Base-by-base conservation (phyloP, 2,888 invertebrate species). In the Limnephilus marmoratus region DNA sequence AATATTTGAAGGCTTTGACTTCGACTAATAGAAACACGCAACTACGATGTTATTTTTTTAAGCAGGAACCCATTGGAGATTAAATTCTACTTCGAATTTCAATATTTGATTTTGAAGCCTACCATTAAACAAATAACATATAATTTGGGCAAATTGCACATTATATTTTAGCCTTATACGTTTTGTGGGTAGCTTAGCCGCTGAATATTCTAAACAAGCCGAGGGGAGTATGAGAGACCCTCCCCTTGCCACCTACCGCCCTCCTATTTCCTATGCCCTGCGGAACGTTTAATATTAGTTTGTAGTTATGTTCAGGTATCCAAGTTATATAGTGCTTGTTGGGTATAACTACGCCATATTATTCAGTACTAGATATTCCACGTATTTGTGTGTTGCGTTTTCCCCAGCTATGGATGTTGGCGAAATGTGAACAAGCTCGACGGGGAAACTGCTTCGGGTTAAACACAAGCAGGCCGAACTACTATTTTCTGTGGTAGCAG, bases 231-330 rank as follows among this genome's bases (percentile, higher is more conserved):
- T 18, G 53, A 7, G 68, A 68, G 2, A 18, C 9, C 68, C n/a
- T n/a, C 68, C 68, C 11, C 24, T 68, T 68, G 24, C 68, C 24
- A 9, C 68, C 68, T 68, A 1, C 24, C 24, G 68, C 68, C 68
- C 24, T 53, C 53, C 53, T 53, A 53, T 53, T 53, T 53, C 90
- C 81, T n/a, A n/a, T 68, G 68, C 68, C 68, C 92, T 83, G 85
- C 91, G 91, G 92, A 91, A 85, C 90, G 86, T 81, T 92, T 90
- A 91, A 91, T 91, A 92, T 92, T 91, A 92, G 91, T 92, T 92
- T 90, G 91, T 91, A 92, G 92, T 92, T 92, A 90, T 81, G 86
- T 92, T 91, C 92, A 92, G 92, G 92, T 92, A 92, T 90, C 92
- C 37, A 87, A 87, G 80, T 83, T 34, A 34, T 83, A 34, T 18